Evolutionary conservation across 2,888 invertebrate genomes (phyloP).

Genomic region (Sisyra nigra): DNA sequence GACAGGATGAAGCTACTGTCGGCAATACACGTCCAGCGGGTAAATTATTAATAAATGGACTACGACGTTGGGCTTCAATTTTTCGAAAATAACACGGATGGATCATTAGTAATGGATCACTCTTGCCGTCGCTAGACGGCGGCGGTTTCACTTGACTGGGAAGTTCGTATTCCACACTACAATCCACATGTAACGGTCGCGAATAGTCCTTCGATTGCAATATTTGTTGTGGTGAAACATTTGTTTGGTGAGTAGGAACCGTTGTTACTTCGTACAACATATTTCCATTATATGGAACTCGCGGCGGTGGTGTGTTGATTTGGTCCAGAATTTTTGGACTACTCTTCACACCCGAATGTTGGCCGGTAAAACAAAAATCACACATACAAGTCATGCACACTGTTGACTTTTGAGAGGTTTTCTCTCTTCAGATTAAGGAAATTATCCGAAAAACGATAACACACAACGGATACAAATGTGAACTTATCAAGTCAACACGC

Average conservation of each 20-base stretch:
- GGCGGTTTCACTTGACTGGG: slow-evolving; percentile 80
- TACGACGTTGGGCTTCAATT: slow-evolving; percentile 67
- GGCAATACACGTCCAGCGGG: slow-evolving; percentile 31
- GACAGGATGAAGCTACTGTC: slow-evolving; percentile 15
- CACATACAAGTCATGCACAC: no score
- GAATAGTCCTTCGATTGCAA: slow-evolving; percentile 56
- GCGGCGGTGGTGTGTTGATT: neutral
- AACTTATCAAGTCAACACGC: no score
- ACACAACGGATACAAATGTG: no score
- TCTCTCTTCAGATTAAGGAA: no score
- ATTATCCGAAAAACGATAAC: no score
- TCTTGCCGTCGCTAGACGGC: slow-evolving; percentile 48
- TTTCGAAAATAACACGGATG: slow-evolving; percentile 80
- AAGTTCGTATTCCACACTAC: slow-evolving; percentile 82
- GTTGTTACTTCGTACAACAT: slow-evolving; percentile 9
- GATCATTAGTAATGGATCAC: slow-evolving; percentile 76
- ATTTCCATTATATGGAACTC: slow-evolving; percentile 2
- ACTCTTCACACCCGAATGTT: no score
- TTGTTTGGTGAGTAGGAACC: slow-evolving; percentile 29
- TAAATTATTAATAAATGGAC: slow-evolving; percentile 72
- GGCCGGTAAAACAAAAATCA: no score
- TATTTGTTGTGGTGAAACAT: slow-evolving; percentile 26
- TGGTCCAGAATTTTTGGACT: no score
- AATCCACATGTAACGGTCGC: slow-evolving; percentile 77
- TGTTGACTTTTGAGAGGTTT: no score